Percentiles rank a stretch among this genome's conserved stretches.
Conservation (phyloP, 2,797 vertebrate genomes). For the Peromyscus attwateri region DNA sequence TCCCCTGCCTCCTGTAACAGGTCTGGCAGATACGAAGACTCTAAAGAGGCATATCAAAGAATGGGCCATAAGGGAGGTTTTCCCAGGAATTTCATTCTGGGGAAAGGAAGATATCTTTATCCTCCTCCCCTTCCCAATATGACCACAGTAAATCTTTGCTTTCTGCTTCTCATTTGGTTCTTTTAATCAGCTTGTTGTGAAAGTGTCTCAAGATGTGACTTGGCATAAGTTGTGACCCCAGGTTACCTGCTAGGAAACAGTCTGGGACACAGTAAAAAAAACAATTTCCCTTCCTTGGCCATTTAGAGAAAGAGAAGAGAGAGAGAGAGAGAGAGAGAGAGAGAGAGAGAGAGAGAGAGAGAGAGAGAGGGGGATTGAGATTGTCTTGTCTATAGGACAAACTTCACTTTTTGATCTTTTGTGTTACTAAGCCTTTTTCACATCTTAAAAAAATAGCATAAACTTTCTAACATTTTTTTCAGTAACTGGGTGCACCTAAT, state of each 20-base stretch:
- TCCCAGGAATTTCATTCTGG: background rate
- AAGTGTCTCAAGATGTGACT: background rate
- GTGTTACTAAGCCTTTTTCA: background rate
- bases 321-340: no score
- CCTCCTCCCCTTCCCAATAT: background rate
- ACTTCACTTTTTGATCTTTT: background rate
- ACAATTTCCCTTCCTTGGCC: background rate
- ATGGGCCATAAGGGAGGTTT: background rate
- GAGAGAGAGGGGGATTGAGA: no score
- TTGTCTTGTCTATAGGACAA: no score
- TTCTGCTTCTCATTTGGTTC: background rate
- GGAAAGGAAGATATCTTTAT: background rate
- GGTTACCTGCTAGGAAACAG: background rate
- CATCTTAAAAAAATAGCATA: background rate
- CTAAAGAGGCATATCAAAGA: background rate
- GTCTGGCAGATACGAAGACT: background rate
- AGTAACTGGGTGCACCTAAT: background rate
- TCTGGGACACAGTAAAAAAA: background rate
- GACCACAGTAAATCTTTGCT: background rate
- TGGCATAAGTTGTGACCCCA: background rate
- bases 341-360: background rate
- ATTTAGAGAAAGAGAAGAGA: background rate
- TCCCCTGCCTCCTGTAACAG: background rate
- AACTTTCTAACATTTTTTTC: background rate
- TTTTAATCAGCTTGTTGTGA: background rate